Evolutionary conservation across 2,888 invertebrate genomes (phyloP).

Genomic region (Ochropacha duplaris): DNA sequence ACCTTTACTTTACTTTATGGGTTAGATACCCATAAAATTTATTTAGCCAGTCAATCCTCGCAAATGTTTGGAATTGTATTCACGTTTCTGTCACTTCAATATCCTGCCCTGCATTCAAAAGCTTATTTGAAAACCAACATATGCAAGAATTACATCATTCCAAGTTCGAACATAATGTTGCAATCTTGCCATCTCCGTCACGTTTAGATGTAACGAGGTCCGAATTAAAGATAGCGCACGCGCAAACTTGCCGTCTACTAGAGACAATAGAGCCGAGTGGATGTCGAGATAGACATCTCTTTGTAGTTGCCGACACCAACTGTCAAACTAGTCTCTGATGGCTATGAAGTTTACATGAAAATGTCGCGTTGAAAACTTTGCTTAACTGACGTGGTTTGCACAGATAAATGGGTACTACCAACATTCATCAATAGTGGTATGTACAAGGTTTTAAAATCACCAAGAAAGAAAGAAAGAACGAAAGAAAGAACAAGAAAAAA

Average conservation of each 20-base stretch:
- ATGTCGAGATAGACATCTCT: slow-evolving; percentile 47
- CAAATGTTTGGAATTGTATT: neutral
- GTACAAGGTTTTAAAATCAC: no score
- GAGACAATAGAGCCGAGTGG: slow-evolving; percentile 55
- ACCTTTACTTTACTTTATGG: neutral
- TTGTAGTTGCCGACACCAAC: slow-evolving; percentile 45
- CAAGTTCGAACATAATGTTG: slow-evolving; percentile 33
- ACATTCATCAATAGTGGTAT: no score
- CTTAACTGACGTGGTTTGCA: neutral
- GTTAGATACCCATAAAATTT: neutral
- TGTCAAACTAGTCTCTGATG: slow-evolving; percentile 25
- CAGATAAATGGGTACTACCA: neutral
- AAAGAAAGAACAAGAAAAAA: no score
- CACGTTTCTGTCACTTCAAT: neutral
- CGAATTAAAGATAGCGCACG: slow-evolving; percentile 69
- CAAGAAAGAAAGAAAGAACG: no score
- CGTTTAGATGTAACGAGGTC: slow-evolving; percentile 42
- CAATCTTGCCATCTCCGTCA: slow-evolving; percentile 66
- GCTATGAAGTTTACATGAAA: slow-evolving; percentile 24
- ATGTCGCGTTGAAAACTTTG: neutral
- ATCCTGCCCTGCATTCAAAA: neutral
- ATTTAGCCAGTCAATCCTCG: neutral
- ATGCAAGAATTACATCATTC: slow-evolving; percentile 1
- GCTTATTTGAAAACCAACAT: neutral
- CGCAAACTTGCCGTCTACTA: slow-evolving; percentile 33